Conservation (phyloP, 2,113 vertebrate species). For the Xenus cinereus region DNA sequence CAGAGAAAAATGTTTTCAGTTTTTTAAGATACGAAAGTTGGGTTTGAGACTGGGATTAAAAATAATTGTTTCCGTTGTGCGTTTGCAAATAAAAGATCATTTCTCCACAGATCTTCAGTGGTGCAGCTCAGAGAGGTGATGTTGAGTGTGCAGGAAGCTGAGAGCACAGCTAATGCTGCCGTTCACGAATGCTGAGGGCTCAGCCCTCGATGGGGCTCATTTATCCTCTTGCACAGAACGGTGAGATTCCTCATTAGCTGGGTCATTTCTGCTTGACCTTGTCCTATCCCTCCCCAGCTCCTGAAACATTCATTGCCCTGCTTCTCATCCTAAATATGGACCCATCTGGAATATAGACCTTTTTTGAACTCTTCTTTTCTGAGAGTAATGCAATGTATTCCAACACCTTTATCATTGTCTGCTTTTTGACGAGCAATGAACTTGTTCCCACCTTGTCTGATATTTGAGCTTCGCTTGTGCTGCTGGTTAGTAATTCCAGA, state of each 20-base stretch:
- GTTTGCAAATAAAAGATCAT: background rate
- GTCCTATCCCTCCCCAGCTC: background rate
- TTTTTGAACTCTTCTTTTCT: slow-evolving; percentile 4
- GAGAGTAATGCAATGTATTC: background rate
- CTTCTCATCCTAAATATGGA: background rate
- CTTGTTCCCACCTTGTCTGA: slow-evolving; percentile 39
- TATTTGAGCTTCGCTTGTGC: slow-evolving; percentile 31
- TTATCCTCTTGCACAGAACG: background rate
- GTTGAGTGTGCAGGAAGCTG: background rate
- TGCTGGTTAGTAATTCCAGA: slow-evolving; percentile 71
- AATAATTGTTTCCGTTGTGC: background rate
- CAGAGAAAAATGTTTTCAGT: background rate
- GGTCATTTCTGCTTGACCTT: background rate
- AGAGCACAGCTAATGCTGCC: background rate
- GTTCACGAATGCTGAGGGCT: background rate
- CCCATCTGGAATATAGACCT: background rate
- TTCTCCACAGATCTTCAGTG: background rate
- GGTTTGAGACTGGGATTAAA: background rate
- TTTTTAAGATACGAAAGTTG: background rate
- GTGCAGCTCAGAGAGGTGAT: background rate
- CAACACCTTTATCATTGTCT: background rate
- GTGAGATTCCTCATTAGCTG: background rate
- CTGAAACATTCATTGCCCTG: background rate
- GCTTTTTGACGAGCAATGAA: slow-evolving; percentile 30
- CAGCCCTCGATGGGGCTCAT: background rate